phyloP scores from a whole-genome alignment of 2,888 invertebrate species.

The Tubiluchus corallicola region DNA sequence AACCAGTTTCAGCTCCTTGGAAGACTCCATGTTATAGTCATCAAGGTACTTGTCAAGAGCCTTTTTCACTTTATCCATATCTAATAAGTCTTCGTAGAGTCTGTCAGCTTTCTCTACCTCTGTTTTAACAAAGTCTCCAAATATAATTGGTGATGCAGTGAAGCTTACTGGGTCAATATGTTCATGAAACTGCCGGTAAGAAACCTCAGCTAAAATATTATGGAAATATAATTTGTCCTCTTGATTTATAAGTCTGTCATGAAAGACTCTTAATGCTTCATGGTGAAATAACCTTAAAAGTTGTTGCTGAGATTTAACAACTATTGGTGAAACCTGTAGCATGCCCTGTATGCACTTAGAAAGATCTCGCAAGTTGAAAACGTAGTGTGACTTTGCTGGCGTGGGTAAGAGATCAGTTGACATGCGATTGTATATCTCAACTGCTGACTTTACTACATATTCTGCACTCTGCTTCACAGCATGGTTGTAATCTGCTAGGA shows the following conservation, averaged over 20 bases:
- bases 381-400: conserved; percentile 31
- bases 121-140: conserved; percentile 65
- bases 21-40: conserved; percentile 55
- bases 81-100: conserved; percentile 62
- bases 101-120: conserved; percentile 50
- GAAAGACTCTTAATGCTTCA: conserved; percentile 21
- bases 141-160: conserved; percentile 37
- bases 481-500: conserved; percentile 53
- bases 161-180: conserved; percentile 25
- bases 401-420: conserved; percentile 30
- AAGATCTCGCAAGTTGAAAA: conserved; percentile 41
- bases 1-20: conserved; percentile 63
- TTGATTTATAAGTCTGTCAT: conserved; percentile 29
- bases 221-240: conserved; percentile 30
- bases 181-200: conserved; percentile 11
- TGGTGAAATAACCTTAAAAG: conserved; percentile 8
- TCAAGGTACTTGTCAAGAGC: conserved; percentile 58
- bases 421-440: conserved; percentile 30
- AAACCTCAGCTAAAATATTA: conserved; percentile 24
- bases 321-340: conserved; percentile 40
- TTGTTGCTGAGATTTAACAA: not conserved
- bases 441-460: conserved; percentile 26
- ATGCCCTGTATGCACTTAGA: conserved; percentile 81
- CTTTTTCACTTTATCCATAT: conserved; percentile 45
- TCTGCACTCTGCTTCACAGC: conserved; percentile 28